Conservation (phyloP, 2,797 vertebrate genomes). For the Schizothorax lantsangensis region DNA sequence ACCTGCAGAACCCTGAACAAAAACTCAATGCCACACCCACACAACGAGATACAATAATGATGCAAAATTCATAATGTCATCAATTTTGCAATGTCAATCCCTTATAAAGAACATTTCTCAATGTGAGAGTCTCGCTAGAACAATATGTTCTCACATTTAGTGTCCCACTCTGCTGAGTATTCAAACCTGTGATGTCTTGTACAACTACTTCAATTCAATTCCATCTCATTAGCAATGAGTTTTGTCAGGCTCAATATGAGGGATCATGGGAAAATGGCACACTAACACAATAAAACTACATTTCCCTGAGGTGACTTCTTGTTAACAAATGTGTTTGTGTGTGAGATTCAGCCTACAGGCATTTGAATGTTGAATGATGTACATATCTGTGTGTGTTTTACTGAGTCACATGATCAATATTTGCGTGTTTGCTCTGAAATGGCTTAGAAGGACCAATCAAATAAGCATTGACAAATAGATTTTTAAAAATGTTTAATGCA, state of each 20-base stretch:
- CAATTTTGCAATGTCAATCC: background rate
- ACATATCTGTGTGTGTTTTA: too few relatives aligned
- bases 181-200: constrained; percentile 4
- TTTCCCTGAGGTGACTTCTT: background rate
- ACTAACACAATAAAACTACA: background rate
- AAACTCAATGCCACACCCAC: background rate
- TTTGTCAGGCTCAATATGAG: background rate
- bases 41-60: background rate
- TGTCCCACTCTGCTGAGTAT: background rate
- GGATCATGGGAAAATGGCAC: constrained; percentile 6
- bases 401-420: too few relatives aligned
- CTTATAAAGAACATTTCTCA: background rate
- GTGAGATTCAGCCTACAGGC: background rate
- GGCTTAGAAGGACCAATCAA: too few relatives aligned
- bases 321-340: background rate
- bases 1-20: background rate
- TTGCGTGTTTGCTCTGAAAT: too few relatives aligned
- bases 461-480: too few relatives aligned
- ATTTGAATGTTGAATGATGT: too few relatives aligned
- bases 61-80: background rate
- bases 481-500: too few relatives aligned
- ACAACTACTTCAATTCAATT: background rate
- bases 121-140: background rate
- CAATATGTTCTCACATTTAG: background rate
- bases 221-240: background rate